Conservation (phyloP, 1,140 invertebrate genomes). For the Drosophila grimshawi region DNA sequence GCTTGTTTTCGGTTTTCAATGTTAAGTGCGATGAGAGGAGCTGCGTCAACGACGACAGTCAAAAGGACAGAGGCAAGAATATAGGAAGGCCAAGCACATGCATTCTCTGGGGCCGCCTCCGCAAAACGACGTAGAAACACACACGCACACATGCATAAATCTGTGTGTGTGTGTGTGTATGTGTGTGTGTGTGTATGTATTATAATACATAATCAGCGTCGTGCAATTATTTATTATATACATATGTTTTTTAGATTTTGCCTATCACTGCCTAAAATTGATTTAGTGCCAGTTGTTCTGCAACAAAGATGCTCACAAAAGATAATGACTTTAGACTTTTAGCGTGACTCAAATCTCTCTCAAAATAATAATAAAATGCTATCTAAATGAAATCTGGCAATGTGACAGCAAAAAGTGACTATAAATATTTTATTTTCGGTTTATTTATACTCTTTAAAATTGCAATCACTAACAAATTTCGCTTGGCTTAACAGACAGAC, state of each 20-base stretch:
- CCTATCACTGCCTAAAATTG: slow-evolving; percentile 23
- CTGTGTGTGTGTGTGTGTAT: not conserved
- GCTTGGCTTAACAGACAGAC: slow-evolving; percentile 1
- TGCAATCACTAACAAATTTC: slow-evolving; percentile 1
- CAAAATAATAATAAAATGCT: not conserved
- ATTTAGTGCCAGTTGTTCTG: slow-evolving; percentile 20
- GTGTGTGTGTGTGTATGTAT: not conserved
- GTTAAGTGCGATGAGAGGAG: slow-evolving; percentile 72
- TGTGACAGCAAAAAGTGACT: too few species aligned
- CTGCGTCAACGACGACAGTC: slow-evolving; percentile 30
- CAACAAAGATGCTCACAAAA: not conserved
- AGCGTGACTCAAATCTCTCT: too few species aligned
- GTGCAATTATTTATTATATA: slow-evolving; percentile 57
- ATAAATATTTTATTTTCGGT: not conserved
- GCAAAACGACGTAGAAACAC: slow-evolving; percentile 2
- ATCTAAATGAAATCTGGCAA: too few species aligned
- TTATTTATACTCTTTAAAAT: not conserved
- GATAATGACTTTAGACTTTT: not conserved
- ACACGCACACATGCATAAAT: slow-evolving; percentile 1
- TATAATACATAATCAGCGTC: slow-evolving; percentile 43
- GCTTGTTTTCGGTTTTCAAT: slow-evolving; percentile 82
- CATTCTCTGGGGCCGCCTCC: slow-evolving; percentile 23
- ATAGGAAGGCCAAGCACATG: slow-evolving; percentile 33
- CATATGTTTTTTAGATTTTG: slow-evolving; percentile 50
- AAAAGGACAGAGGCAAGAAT: slow-evolving; percentile 12